phyloP scores from a whole-genome alignment of 2,113 vertebrate genomes.

The Pontoporia blainvillei region DNA sequence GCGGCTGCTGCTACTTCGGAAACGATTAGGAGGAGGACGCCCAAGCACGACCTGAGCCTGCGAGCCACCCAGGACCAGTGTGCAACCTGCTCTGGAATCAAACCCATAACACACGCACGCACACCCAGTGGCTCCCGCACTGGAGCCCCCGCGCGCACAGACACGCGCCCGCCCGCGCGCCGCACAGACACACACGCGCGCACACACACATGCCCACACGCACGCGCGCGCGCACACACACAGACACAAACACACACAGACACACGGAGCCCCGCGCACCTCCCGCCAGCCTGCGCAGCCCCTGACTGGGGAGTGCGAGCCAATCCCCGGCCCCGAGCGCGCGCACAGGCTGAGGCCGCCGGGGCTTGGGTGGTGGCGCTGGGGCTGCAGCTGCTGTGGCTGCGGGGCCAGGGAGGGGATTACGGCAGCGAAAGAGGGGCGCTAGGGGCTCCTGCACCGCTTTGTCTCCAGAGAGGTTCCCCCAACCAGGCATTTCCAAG shows the following conservation, averaged over 20 bases:
- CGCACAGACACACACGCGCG: not conserved
- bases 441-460: slow-evolving; percentile 41
- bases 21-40: slow-evolving; percentile 69
- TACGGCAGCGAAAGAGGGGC: slow-evolving; percentile 18
- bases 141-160: slow-evolving; percentile 61
- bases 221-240: not conserved
- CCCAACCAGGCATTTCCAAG: slow-evolving; percentile 47
- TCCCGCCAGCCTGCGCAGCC: slow-evolving; percentile 50
- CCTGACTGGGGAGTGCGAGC: slow-evolving; percentile 52
- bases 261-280: not conserved
- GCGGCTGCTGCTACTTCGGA: slow-evolving; percentile 61
- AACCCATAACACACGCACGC: slow-evolving; percentile 76
- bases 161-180: slow-evolving; percentile 34
- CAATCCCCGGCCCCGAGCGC: slow-evolving; percentile 68
- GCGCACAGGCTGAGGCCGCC: slow-evolving; percentile 29
- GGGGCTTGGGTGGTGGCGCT: slow-evolving; percentile 47
- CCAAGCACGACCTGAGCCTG: slow-evolving; percentile 71
- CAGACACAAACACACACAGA: not conserved
- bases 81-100: slow-evolving; percentile 78
- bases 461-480: slow-evolving; percentile 64
- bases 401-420: not conserved
- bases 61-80: slow-evolving; percentile 75
- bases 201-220: not conserved
- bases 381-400: not conserved
- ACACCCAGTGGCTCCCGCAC: slow-evolving; percentile 68